Evolutionary conservation across 2,888 invertebrate genomes (phyloP), one percentile per base, ranked within the genome.

Genomic region (Ephialtes manifestator): DNA sequence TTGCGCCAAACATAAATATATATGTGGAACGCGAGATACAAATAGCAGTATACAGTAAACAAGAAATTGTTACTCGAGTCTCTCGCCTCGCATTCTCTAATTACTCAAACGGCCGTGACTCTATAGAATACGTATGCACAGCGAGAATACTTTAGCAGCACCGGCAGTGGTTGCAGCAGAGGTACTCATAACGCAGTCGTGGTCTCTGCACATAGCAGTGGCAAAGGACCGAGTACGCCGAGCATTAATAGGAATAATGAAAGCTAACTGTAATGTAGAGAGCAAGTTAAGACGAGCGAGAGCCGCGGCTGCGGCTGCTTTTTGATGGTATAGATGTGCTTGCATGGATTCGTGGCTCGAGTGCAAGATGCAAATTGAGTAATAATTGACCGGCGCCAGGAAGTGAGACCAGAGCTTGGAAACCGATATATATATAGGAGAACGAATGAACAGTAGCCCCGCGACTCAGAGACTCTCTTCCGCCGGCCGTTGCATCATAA

Each of bases 351-450:
- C 18, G 11, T 20, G 43, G 46, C 28, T 70, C 68, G 81, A 28
- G 63, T 18, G 71, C 63, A 76, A 76, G 67, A 78, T 75, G 78
- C 78, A 83, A 83, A 83, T 83, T 60, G 68, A 79, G 74, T 79
- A 79, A 79, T 83, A 83, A 83, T 83, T 78, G 67, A 83, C 60
- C 74, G 43, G 68, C 24, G 39, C 72, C 20, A 48, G 48, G 31
- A 60, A 58, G 13, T 28, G 28, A 63, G 13, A 31, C 63, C 1
- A 7, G 74, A 63, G 43, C 46, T 60, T n/a, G 39, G 48, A 46
- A 51, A n/a, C 31, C 18, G 35, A 28, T 15, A 15, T 43, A 58
- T 58, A 60, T 46, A 63, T 63, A 63, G 60, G 31, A 24, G 28
- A 20, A 68, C 20, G 74, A 74, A 74, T 48, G 46, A 63, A 48